Percentiles rank a stretch among this genome's conserved stretches.
Conservation (phyloP, 2,888 invertebrate species). For the Aelia acuminata region DNA sequence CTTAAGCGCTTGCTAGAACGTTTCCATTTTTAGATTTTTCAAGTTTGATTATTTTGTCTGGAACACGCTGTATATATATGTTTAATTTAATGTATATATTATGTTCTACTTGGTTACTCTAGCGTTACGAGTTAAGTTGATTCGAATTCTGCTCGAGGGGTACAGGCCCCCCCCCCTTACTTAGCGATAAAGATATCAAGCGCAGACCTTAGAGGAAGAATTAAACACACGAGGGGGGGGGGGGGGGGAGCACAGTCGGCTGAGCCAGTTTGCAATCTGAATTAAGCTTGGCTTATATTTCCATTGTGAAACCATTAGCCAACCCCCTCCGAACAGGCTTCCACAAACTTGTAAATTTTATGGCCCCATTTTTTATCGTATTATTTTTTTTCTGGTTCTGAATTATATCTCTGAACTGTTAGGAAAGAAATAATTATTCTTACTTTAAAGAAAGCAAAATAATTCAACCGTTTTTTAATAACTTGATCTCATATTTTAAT, state of each 20-base stretch:
- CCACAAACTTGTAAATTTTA: background rate
- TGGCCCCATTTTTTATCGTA: background rate
- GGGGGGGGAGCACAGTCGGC: background rate
- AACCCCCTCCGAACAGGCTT: background rate
- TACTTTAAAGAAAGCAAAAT: too few species aligned
- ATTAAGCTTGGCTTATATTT: background rate
- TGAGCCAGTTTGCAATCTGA: background rate
- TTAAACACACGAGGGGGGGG: background rate
- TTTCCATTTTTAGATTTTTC: too few species aligned
- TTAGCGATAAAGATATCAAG: background rate
- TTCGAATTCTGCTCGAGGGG: background rate
- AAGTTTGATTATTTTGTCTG: too few species aligned
- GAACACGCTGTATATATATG: too few species aligned
- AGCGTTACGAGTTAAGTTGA: background rate
- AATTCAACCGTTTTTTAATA: too few species aligned
- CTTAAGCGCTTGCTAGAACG: too few species aligned
- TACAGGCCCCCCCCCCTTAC: background rate
- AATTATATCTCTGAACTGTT: background rate
- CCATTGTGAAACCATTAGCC: constrained; percentile 17
- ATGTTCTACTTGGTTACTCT: too few species aligned
- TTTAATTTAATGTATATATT: too few species aligned
- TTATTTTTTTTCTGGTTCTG: background rate
- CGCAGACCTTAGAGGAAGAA: background rate
- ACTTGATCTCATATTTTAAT: too few species aligned
- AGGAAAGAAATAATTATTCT: background rate